Base-by-base conservation (phyloP, 2,888 invertebrate species). In the Synanthedon tipuliformis region DNA sequence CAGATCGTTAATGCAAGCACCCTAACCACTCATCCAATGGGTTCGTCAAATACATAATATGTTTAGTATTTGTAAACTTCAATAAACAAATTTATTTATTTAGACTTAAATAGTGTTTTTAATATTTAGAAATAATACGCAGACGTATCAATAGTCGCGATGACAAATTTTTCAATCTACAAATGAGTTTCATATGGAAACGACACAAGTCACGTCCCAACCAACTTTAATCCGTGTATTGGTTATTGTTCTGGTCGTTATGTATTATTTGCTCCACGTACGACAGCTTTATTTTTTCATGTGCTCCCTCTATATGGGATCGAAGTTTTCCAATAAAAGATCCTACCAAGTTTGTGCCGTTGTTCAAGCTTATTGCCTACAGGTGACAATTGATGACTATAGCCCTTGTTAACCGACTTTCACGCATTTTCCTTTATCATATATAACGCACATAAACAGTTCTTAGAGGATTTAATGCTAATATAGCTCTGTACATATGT, bases 281-380 rank as follows among this genome's bases (percentile, higher is more conserved):
- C 75, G 57, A 66, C 68, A 73, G 75, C 75, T 84, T 80, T 81
- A 79, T 83, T 82, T 83, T 78, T 76, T 79, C 74, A 77, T 78
- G 70, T 68, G 69, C 72, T 68, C 69, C 67, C 65, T n/a, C n/a
- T 66, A 70, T 74, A 74, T 70, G 60, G 68, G 71, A 70, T 68
- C 69, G 78, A 87, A 87, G 79, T 87, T 87, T 86, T 87, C 84
- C 81, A 86, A 87, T 87, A 86, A 87, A 83, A 75, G 78, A 69
- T 70, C 69, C 72, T 72, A 71, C 72, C 77, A 66, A 76, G 71
- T 72, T 78, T 82, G 72, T 67, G 68, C 61, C 64, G 68, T 73
- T 73, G 73, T 72, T 69, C 61, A 60, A 72, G 71, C 73, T 86
- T 86, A 86, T 85, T 84, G 79, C 78, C 70, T 78, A 75, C 77